These are phyloP conservation scores for Furcifer pardalis DNA, from an alignment of 2,797 vertebrate species.

Conservation along the genomic window DNA sequence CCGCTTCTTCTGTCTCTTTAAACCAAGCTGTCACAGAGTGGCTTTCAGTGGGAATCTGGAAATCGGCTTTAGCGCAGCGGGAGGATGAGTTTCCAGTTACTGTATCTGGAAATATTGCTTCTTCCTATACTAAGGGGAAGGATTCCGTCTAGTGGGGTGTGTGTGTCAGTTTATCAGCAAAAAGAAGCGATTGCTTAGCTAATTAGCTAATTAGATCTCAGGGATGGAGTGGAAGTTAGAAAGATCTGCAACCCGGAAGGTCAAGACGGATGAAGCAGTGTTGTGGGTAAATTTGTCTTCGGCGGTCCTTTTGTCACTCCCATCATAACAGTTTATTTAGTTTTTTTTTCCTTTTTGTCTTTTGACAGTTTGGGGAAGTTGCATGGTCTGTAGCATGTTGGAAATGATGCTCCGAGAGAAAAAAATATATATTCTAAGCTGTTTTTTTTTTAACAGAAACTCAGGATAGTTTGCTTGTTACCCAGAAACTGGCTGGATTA, in stretches of 20 bases:
- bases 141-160: neutral
- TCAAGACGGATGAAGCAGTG: conserved; percentile 48
- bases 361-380: no score
- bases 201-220: neutral
- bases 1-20: conserved; percentile 80
- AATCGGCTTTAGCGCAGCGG: neutral
- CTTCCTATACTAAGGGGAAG: neutral
- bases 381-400: no score
- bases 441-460: no score
- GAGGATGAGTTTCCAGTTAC: neutral
- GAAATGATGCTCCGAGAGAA: no score
- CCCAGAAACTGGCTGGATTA: no score
- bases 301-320: neutral
- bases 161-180: neutral
- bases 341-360: no score
- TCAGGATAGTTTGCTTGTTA: no score
- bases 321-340: neutral
- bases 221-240: conserved; percentile 54
- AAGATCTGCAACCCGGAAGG: conserved; percentile 31
- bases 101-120: neutral
- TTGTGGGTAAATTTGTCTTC: conserved; percentile 63
- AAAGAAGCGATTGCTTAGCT: neutral
- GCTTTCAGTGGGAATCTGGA: neutral
- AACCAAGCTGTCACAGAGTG: conserved; percentile 25
- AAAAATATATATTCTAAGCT: no score